Percentiles rank a stretch among this genome's conserved stretches.
Conservation (phyloP, 2,797 vertebrate species). For the Chloroceryle inda region DNA sequence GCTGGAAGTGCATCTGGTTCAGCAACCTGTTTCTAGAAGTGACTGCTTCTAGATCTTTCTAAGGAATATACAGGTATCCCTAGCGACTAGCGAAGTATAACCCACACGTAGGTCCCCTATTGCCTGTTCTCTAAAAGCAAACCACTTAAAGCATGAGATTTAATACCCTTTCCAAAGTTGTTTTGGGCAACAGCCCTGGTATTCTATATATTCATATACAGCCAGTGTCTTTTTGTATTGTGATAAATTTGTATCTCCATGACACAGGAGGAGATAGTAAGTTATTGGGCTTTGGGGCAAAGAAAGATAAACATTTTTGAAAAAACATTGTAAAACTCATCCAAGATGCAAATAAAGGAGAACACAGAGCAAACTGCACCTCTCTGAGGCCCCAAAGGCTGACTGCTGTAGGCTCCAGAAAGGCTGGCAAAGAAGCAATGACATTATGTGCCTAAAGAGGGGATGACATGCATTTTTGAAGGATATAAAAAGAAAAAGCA, state of each 20-base stretch:
- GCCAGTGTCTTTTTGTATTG: background rate
- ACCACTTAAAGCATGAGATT: slow-evolving; percentile 20
- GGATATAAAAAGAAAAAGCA: background rate
- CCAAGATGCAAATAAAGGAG: background rate
- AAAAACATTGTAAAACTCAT: background rate
- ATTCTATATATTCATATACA: background rate
- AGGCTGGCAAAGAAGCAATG: slow-evolving; percentile 19
- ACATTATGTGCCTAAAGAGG: background rate
- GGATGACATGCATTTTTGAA: slow-evolving; percentile 1
- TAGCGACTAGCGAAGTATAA: background rate
- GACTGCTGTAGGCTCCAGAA: background rate
- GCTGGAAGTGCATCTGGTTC: background rate
- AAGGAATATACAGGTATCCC: background rate
- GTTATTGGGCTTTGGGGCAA: background rate
- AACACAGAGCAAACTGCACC: background rate
- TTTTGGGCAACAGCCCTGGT: background rate
- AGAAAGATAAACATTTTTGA: background rate
- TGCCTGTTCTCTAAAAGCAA: background rate
- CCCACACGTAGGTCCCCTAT: background rate
- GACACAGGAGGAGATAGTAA: background rate
- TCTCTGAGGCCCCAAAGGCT: background rate
- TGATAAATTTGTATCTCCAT: background rate
- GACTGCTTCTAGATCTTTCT: background rate
- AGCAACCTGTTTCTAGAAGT: background rate
- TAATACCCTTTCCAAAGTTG: slow-evolving; percentile 10